phyloP scores from a whole-genome alignment of 2,888 invertebrate genomes.

The Cyclophora punctaria region DNA sequence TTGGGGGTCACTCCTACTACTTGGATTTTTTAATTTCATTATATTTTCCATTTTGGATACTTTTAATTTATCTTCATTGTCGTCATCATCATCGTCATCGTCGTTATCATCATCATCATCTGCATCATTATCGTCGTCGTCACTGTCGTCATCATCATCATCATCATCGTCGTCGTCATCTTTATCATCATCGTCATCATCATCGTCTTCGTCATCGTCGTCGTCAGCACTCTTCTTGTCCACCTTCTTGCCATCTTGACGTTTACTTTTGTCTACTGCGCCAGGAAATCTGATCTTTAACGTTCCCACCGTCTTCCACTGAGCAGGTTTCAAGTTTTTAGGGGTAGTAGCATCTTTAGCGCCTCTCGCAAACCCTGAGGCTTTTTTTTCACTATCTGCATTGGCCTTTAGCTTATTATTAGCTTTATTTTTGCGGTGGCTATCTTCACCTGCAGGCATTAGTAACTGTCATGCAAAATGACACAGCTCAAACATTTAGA shows the following conservation, averaged over 20 bases:
- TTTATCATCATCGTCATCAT: constrained; percentile 36
- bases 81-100: constrained; percentile 39
- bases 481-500: constrained; percentile 74
- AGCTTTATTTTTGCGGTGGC: constrained; percentile 64
- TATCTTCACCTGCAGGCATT: constrained; percentile 77
- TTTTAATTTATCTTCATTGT: constrained; percentile 30
- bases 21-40: constrained; percentile 26
- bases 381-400: constrained; percentile 66
- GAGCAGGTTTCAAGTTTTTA: constrained; percentile 29
- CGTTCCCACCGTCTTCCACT: constrained; percentile 49
- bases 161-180: constrained; percentile 29
- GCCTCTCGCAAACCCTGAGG: constrained; percentile 41
- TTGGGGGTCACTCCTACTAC: constrained; percentile 25
- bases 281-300: constrained; percentile 44
- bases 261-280: constrained; percentile 25
- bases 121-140: constrained; percentile 66
- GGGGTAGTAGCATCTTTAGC: constrained; percentile 31
- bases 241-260: constrained; percentile 14
- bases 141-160: constrained; percentile 59
- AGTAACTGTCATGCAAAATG: constrained; percentile 77
- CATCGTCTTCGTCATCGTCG: constrained; percentile 42
- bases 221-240: constrained; percentile 14
- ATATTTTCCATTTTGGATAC: constrained; percentile 29
- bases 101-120: constrained; percentile 47
- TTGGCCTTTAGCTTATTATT: constrained; percentile 66